These are phyloP conservation scores for Oenanthe melanoleuca DNA, from an alignment of 2,113 vertebrate species.

Conservation along the genomic window DNA sequence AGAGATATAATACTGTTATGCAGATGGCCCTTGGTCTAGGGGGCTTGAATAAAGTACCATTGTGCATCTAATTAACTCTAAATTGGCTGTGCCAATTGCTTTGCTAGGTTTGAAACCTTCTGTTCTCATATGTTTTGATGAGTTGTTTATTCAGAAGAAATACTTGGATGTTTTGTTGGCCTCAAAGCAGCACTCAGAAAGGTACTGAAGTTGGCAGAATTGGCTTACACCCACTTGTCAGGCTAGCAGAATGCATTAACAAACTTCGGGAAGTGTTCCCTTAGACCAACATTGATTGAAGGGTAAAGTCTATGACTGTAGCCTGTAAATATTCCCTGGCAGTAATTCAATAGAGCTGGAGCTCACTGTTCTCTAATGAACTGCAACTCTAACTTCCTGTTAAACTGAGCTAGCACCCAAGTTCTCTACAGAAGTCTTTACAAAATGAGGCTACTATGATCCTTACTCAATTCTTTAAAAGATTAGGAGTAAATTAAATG, in stretches of 20 bases:
- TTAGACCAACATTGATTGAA: conserved; percentile 59
- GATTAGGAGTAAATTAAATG: conserved; percentile 60
- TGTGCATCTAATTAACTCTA: conserved; percentile 72
- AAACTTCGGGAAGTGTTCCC: conserved; percentile 30
- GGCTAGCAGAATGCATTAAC: conserved; percentile 50
- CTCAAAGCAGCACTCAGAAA: conserved; percentile 44
- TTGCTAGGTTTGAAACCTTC: conserved; percentile 68
- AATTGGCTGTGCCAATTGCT: conserved; percentile 63
- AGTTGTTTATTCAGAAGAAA: conserved; percentile 69
- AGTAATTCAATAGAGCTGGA: conserved; percentile 70
- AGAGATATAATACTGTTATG: conserved; percentile 32
- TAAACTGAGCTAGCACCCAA: conserved; percentile 30
- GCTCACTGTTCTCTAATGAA: conserved; percentile 58
- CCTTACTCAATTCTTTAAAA: conserved; percentile 55
- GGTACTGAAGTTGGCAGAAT: conserved; percentile 56
- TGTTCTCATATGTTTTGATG: conserved; percentile 73
- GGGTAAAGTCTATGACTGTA: conserved; percentile 62
- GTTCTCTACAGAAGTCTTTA: conserved; percentile 19
- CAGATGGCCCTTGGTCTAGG: conserved; percentile 69
- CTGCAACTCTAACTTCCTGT: conserved; percentile 31
- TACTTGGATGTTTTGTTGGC: conserved; percentile 52
- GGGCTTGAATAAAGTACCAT: conserved; percentile 60
- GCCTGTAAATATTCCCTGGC: conserved; percentile 70
- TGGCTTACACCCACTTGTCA: conserved; percentile 33
- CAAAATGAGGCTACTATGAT: conserved; percentile 35